Percentiles rank a stretch among this genome's conserved stretches.
phyloP scores from a whole-genome alignment of 2,797 vertebrate genomes.

The Phoebastria nigripes region DNA sequence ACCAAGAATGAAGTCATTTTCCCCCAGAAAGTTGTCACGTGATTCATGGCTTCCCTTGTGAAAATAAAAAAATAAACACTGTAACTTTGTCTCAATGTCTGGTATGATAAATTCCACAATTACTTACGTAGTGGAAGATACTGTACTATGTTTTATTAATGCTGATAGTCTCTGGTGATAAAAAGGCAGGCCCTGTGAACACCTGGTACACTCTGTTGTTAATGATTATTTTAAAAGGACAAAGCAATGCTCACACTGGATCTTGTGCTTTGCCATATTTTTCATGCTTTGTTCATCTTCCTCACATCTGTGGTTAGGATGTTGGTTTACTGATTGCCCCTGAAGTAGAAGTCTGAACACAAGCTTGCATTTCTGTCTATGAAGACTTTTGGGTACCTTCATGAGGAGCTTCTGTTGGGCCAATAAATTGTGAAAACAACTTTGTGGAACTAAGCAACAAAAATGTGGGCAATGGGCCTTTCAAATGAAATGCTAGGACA shows the following conservation, averaged over 20 bases:
- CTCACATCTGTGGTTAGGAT: not conserved
- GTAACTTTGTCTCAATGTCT: not conserved
- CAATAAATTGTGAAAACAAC: not conserved
- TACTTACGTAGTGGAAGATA: rapidly evolving
- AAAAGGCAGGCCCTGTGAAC: not conserved
- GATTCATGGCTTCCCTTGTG: not conserved
- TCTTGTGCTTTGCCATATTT: not conserved
- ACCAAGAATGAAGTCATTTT: not conserved
- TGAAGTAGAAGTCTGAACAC: not conserved
- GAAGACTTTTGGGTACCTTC: not conserved
- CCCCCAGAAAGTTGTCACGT: rapidly evolving
- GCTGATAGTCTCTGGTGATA: not conserved
- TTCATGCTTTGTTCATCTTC: not conserved
- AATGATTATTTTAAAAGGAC: not conserved
- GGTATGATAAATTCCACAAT: not conserved
- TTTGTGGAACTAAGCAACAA: not conserved
- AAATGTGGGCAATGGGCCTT: not conserved
- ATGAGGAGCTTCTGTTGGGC: not conserved
- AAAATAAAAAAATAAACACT: not conserved
- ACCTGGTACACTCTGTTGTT: not conserved
- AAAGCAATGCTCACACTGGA: not conserved
- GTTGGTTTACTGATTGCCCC: not conserved
- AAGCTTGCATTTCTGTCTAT: not conserved
- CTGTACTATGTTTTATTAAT: not conserved
- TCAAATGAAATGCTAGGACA: not conserved